Evolutionary conservation across 1,140 invertebrate genomes (phyloP).

Genomic region (Caenorhabditis brenneri): DNA sequence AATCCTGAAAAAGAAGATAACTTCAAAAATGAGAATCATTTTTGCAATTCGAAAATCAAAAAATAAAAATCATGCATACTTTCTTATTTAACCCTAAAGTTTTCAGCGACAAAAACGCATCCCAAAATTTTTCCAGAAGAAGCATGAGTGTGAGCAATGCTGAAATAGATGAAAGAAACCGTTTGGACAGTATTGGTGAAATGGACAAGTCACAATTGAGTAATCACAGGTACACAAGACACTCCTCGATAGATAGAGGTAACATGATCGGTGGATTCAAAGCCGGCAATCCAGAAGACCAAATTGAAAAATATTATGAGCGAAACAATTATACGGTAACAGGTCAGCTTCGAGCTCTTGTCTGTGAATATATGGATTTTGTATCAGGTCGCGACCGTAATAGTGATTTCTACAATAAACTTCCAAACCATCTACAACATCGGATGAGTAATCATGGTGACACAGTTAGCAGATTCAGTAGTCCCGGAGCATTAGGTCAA

Average conservation of each 20-base stretch:
- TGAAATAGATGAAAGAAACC: not conserved
- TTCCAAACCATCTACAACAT: not conserved
- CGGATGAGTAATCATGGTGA: not conserved
- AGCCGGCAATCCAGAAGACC: not conserved
- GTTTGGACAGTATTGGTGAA: not conserved
- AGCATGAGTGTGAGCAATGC: slow-evolving; percentile 1
- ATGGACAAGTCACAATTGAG: not conserved
- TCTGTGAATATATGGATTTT: not conserved
- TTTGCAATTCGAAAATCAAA: too few species aligned
- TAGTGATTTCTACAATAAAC: not conserved
- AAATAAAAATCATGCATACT: too few species aligned
- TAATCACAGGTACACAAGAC: not conserved
- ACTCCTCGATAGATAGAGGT: not conserved
- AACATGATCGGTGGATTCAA: not conserved
- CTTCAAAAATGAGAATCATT: too few species aligned
- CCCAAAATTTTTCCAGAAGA: not conserved
- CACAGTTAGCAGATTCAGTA: not conserved
- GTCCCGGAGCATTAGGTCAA: not conserved
- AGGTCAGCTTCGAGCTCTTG: not conserved
- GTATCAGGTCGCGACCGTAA: not conserved
- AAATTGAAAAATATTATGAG: slow-evolving; percentile 22
- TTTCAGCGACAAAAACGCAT: not conserved
- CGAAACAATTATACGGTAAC: slow-evolving; percentile 23
- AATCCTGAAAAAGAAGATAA: too few species aligned
- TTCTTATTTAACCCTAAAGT: too few species aligned